Evolutionary conservation across 2,888 invertebrate genomes (phyloP).

Genomic region (Baccha elongata): DNA sequence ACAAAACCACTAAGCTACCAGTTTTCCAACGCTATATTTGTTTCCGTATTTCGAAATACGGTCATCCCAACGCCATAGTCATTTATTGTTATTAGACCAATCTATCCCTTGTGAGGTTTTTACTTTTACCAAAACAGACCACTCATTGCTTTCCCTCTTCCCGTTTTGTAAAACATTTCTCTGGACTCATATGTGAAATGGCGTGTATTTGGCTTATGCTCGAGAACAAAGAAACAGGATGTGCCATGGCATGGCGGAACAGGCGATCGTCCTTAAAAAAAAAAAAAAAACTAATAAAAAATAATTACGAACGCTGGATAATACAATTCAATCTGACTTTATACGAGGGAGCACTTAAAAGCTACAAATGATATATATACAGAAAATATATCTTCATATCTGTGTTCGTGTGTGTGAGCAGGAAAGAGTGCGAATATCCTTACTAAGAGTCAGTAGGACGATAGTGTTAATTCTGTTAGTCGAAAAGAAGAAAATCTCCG

Average conservation of each 20-base stretch:
- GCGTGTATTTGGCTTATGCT: constrained; percentile 12
- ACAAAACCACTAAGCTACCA: constrained; percentile 65
- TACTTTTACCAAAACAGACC: constrained; percentile 47
- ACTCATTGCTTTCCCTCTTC: constrained; percentile 21
- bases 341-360: constrained; percentile 64
- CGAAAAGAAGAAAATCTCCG: constrained; percentile 24
- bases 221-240: neutral
- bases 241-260: no score
- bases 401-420: neutral
- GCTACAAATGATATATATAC: constrained; percentile 25
- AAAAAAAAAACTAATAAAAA: constrained; percentile 66
- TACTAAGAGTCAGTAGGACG: neutral
- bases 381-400: constrained; percentile 10
- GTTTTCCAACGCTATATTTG: constrained; percentile 56
- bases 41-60: constrained; percentile 50
- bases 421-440: neutral
- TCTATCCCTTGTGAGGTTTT: constrained; percentile 71
- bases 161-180: neutral
- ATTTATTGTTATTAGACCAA: constrained; percentile 73
- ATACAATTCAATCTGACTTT: constrained; percentile 72
- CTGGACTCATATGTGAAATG: constrained; percentile 6
- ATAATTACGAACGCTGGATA: constrained; percentile 68
- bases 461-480: constrained; percentile 41
- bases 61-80: constrained; percentile 63
- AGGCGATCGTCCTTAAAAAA: constrained; percentile 32